Percentiles rank a stretch among this genome's conserved stretches.
Evolutionary conservation across 2,888 invertebrate species (phyloP).

Genomic region (Ormyrus labotus): DNA sequence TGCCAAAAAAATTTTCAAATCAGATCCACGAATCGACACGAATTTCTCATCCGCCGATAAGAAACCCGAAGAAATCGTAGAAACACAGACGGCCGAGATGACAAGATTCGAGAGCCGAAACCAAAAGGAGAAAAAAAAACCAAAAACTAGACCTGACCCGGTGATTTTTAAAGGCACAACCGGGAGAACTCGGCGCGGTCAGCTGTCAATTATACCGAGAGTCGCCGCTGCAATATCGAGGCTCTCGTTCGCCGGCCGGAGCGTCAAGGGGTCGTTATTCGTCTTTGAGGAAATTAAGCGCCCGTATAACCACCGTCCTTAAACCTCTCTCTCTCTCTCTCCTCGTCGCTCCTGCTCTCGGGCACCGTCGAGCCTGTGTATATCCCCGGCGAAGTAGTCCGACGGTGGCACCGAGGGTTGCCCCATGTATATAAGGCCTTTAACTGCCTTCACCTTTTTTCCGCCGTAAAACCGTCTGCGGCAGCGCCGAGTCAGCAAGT

Average conservation of each 20-base stretch:
- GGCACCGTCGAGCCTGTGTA: neutral
- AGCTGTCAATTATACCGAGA: constrained; percentile 68
- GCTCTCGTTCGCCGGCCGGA: constrained; percentile 40
- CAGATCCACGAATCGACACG: constrained; percentile 14
- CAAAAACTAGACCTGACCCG: neutral
- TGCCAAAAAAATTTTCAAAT: neutral
- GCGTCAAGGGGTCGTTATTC: constrained; percentile 36
- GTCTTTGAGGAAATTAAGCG: constrained; percentile 42
- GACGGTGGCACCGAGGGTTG: constrained; percentile 29
- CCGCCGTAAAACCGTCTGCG: constrained; percentile 34
- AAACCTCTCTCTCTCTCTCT: constrained; percentile 12
- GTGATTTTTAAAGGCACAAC: neutral
- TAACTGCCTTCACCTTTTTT: constrained; percentile 41
- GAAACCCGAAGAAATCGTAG: constrained; percentile 12
- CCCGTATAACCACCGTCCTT: constrained; percentile 39
- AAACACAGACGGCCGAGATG: constrained; percentile 10
- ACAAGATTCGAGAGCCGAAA: constrained; percentile 22
- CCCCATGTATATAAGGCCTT: constrained; percentile 23
- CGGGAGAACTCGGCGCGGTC: constrained; percentile 51
- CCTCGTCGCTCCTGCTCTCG: too few relatives aligned
- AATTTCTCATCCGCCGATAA: constrained; percentile 1
- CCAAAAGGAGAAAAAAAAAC: constrained; percentile 25
- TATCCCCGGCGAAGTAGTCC: constrained; percentile 5
- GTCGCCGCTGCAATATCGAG: neutral
- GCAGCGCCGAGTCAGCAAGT: constrained; percentile 32